phyloP scores from a whole-genome alignment of 2,888 invertebrate species.

The Drosophila ochracea region DNA sequence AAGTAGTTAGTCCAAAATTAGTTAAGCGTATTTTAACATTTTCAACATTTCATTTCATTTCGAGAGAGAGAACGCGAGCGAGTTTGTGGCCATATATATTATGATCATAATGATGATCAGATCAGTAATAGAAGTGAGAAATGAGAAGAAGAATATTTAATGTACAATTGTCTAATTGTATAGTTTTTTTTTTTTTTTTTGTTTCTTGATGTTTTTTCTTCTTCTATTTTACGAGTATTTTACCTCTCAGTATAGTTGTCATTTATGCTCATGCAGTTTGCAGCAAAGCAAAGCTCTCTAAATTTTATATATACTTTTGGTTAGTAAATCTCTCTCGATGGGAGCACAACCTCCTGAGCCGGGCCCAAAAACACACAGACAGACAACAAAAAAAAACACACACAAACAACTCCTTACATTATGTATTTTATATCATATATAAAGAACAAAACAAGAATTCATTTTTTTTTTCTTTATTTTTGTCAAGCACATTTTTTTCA shows the following conservation, averaged over 20 bases:
- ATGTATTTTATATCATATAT: constrained; percentile 51
- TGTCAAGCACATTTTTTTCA: constrained; percentile 19
- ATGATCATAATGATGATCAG: constrained; percentile 13
- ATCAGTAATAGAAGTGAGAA: constrained; percentile 7
- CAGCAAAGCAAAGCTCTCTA: constrained; percentile 33
- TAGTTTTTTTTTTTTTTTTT: constrained; percentile 13
- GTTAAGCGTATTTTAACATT: constrained; percentile 63
- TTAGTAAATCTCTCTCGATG: constrained; percentile 37
- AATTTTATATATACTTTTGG: constrained; percentile 8
- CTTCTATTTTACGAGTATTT: constrained; percentile 40
- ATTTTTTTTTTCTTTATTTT: constrained; percentile 5
- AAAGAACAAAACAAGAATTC: constrained; percentile 12
- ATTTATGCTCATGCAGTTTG: constrained; percentile 2
- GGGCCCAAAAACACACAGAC: constrained; percentile 33
- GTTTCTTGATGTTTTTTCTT: constrained; percentile 9
- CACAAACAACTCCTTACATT: constrained; percentile 26
- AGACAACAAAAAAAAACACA: constrained; percentile 4
- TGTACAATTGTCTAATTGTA: constrained; percentile 23
- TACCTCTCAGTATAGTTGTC: constrained; percentile 38
- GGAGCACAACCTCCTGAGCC: constrained; percentile 33
- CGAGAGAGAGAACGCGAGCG: constrained; percentile 1
- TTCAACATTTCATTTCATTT: constrained; percentile 31
- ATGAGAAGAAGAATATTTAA: constrained; percentile 2
- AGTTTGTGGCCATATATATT: constrained; percentile 63
- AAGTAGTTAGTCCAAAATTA: constrained; percentile 76